A percentile compares a stretch with the other conserved stretches of the same genome.
phyloP scores from a whole-genome alignment of 92 coral and sea anemone genomes.

The Umimayanthus kanabou region DNA sequence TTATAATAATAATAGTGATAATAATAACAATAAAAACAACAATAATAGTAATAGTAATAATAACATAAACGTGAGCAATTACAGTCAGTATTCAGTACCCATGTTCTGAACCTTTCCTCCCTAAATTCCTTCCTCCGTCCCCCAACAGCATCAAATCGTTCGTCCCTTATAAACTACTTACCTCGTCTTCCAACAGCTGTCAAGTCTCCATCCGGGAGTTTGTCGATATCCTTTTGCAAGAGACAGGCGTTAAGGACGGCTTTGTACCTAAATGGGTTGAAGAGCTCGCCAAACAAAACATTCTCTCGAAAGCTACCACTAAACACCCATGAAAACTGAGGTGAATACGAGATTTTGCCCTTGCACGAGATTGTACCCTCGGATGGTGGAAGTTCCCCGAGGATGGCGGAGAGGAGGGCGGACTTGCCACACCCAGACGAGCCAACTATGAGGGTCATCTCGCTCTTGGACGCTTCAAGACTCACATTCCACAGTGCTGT shows the following conservation, averaged over 20 bases:
- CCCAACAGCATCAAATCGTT: too few species aligned
- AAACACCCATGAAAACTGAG: slow-evolving; percentile 78
- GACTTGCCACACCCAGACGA: slow-evolving; percentile 87
- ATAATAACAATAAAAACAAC: too few species aligned
- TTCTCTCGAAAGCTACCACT: slow-evolving; percentile 72
- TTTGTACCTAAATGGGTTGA: slow-evolving; percentile 84
- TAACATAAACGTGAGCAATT: too few species aligned
- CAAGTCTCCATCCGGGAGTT: slow-evolving; percentile 83
- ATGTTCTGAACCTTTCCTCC: neutral
- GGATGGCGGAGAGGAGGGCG: slow-evolving; percentile 74
- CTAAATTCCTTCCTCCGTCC: neutral
- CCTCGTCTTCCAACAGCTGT: slow-evolving; percentile 67
- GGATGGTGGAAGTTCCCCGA: slow-evolving; percentile 75
- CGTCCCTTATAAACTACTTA: neutral
- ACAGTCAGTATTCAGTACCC: too few species aligned
- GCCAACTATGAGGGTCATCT: slow-evolving; percentile 80
- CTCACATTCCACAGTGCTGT: slow-evolving; percentile 62
- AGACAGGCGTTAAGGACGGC: slow-evolving; percentile 83
- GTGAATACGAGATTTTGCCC: slow-evolving; percentile 77
- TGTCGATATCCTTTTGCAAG: slow-evolving; percentile 70
- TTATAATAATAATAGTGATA: too few species aligned
- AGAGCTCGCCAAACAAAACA: slow-evolving; percentile 71
- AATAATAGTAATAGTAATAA: too few species aligned
- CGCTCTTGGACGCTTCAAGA: slow-evolving; percentile 66
- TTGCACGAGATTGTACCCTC: slow-evolving; percentile 73